Evolutionary conservation across 2,888 invertebrate species (phyloP).

Genomic region (Teleiodes luculella): DNA sequence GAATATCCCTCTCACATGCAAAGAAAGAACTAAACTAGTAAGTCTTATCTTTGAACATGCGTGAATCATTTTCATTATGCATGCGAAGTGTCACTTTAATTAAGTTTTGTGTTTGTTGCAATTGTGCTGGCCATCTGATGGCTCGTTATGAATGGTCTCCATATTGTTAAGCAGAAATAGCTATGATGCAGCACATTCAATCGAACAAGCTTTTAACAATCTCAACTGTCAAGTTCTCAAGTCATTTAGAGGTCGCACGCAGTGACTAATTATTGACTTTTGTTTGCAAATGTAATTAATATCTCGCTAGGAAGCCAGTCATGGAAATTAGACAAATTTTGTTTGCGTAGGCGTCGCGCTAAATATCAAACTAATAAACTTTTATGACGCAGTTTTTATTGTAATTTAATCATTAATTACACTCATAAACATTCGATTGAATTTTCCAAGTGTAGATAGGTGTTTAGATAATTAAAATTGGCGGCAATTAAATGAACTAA

Average conservation of each 20-base stretch:
- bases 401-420: slow-evolving; percentile 28
- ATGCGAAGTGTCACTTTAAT: slow-evolving; percentile 70
- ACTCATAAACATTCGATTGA: slow-evolving; percentile 48
- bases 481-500: slow-evolving; percentile 60
- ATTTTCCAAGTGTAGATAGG: slow-evolving; percentile 38
- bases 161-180: slow-evolving; percentile 56
- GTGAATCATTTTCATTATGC: slow-evolving; percentile 72
- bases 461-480: slow-evolving; percentile 70
- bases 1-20: slow-evolving; percentile 10
- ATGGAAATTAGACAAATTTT: background rate
- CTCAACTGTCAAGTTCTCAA: background rate
- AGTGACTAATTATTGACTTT: slow-evolving; percentile 15
- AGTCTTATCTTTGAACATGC: slow-evolving; percentile 42
- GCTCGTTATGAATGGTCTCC: slow-evolving; percentile 48
- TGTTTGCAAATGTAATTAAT: slow-evolving; percentile 9
- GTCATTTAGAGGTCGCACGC: slow-evolving; percentile 3
- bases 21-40: slow-evolving; percentile 10
- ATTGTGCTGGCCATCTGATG: slow-evolving; percentile 62
- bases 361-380: slow-evolving; percentile 6
- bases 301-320: background rate
- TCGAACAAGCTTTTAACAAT: slow-evolving; percentile 10
- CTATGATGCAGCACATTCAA: slow-evolving; percentile 46
- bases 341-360: background rate
- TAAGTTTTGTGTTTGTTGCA: slow-evolving; percentile 68
- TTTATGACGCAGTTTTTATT: slow-evolving; percentile 11